These are phyloP conservation scores for Paramuricea clavata DNA, from an alignment of 92 coral and sea anemone genomes.

Conservation along the genomic window DNA sequence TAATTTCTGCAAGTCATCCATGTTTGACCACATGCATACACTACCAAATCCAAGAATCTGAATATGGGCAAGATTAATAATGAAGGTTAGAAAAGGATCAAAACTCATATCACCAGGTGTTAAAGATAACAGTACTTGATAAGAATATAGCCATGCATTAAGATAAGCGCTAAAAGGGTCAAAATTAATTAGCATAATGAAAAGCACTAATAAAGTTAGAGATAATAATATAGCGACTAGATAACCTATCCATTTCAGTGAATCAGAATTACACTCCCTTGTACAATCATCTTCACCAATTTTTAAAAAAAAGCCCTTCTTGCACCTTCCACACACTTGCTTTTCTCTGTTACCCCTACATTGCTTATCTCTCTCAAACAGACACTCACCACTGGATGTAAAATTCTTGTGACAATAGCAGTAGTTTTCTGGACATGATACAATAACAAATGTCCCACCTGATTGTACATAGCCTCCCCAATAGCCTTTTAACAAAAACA, in stretches of 20 bases:
- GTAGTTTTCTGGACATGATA: slow-evolving; percentile 66
- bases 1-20: slow-evolving; percentile 85
- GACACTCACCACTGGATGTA: slow-evolving; percentile 31
- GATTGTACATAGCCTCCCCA: slow-evolving; percentile 69
- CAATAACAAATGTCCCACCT: slow-evolving; percentile 35
- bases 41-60: slow-evolving; percentile 61
- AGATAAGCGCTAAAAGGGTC: slow-evolving; percentile 66
- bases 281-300: slow-evolving; percentile 55
- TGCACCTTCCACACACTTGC: slow-evolving; percentile 62
- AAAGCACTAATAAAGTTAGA: slow-evolving; percentile 46
- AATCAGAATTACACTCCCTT: slow-evolving; percentile 45
- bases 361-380: slow-evolving; percentile 24
- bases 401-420: slow-evolving; percentile 36
- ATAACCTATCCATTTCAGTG: slow-evolving; percentile 69
- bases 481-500: slow-evolving; percentile 68
- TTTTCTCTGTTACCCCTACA: slow-evolving; percentile 50
- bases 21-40: slow-evolving; percentile 66
- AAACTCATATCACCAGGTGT: slow-evolving; percentile 73
- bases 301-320: slow-evolving; percentile 71
- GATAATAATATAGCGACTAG: slow-evolving; percentile 61
- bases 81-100: slow-evolving; percentile 73
- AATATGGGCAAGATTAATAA: slow-evolving; percentile 83
- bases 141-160: slow-evolving; percentile 71
- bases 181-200: slow-evolving; percentile 55
- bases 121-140: slow-evolving; percentile 67